Base-by-base conservation (phyloP, 1,140 invertebrate species). In the Pentalonia nigronervosa region DNA sequence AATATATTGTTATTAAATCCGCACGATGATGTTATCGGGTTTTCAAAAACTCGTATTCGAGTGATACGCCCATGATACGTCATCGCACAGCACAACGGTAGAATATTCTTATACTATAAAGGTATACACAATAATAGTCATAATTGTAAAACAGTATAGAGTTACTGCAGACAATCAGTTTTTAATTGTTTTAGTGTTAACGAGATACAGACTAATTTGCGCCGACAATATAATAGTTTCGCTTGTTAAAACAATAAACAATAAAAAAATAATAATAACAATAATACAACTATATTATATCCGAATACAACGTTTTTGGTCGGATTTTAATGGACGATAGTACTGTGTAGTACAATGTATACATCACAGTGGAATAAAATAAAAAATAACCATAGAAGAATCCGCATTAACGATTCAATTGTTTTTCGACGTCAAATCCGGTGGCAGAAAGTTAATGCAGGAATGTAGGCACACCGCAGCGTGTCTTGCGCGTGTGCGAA, bases 51-150 rank as follows among this genome's bases (percentile, higher is more conserved):
- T 90, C 7, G 20, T 90, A 34, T 53, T 36, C 6, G 1, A 56
- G 48, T 90, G 88, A 56, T 56, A 90, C 50, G 88, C 88, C 88
- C n/a, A 56, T 34, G 34, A 56, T 41, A 53, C 48, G n/a, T 56
- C 9, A 47, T 56, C 9, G 17, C 2, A 86, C 25, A 86, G 17
- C 0, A 86, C 84, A 86, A 86, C 84, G 47, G 47, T 47, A 20
- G 84, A 86, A 86, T 86, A 45, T 67, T 67, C 23, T 11, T 36
- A 23, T 41, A 41, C 41, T 41, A 41, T 41, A 41, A 2, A 41
- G 4, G 34, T 34, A 23, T 7, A 14, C 36, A 36, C 14, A 48
- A 50, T 48, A 34, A 48, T 87, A 87, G n/a, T 48, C 34, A 87
- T n/a, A 48, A 87, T 87, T 34, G 20, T 7, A 87, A 87, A 87